A percentile compares a stretch with the other conserved stretches of the same genome.
These are phyloP conservation scores for Coranthus polyacanthus DNA, from an alignment of 2,797 vertebrate species.

Conservation along the genomic window DNA sequence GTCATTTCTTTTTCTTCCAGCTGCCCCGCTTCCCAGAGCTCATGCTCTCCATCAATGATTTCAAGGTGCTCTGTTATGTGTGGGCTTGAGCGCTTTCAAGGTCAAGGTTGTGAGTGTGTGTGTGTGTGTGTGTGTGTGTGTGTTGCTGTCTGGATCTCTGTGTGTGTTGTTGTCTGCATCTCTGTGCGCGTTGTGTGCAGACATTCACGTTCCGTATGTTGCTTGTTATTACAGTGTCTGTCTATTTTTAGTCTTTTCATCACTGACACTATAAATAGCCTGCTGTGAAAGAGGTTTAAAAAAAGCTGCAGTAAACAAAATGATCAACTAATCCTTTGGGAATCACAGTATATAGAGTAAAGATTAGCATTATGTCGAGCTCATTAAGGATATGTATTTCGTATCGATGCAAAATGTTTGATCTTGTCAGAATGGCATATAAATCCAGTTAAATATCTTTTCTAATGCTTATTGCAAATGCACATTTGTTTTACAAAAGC, in stretches of 20 bases:
- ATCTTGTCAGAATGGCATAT: too few relatives aligned
- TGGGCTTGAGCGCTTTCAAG: conserved; percentile 46
- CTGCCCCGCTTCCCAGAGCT: conserved; percentile 97
- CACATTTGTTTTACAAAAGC: too few relatives aligned
- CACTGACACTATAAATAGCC: conserved; percentile 18
- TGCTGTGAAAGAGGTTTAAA: conserved; percentile 14
- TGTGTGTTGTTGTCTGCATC: conserved; percentile 16
- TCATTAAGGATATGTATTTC: not conserved
- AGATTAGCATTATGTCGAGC: not conserved
- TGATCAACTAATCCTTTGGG: not conserved
- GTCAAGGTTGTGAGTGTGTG: conserved; percentile 45
- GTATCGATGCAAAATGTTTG: too few relatives aligned
- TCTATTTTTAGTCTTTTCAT: conserved; percentile 47
- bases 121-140: conserved; percentile 16
- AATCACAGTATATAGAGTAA: not conserved
- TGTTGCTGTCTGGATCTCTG: conserved; percentile 16
- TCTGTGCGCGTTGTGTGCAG: conserved; percentile 8
- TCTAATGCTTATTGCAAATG: too few relatives aligned
- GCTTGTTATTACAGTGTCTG: conserved; percentile 13
- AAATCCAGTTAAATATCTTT: too few relatives aligned
- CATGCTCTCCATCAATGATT: conserved; percentile 98
- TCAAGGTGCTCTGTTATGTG: conserved; percentile 88
- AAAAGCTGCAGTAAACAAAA: conserved; percentile 1
- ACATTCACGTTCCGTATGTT: not conserved
- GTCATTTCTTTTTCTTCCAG: conserved; percentile 99